Evolutionary conservation across 2,113 vertebrate genomes (phyloP), one percentile per base, ranked within the genome.

Genomic region (Kryptolebias marmoratus): DNA sequence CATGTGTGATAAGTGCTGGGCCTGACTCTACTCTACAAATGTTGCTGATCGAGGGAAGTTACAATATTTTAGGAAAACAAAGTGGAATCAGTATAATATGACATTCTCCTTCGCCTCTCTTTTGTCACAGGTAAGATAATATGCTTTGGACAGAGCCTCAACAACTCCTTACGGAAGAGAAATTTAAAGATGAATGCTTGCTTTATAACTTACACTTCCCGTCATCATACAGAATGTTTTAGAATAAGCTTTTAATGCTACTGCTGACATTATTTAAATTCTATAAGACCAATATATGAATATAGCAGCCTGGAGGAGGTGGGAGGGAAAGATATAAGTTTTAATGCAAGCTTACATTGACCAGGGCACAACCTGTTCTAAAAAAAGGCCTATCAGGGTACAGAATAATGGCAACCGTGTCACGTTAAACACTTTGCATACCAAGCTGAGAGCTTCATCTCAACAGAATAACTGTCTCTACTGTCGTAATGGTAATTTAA

Each of bases 141-240:
- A 57, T 86, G 84, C 85, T 82, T 80, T 91, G 87, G 90, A 94
- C 90, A 80, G 85, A 94, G 90, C 86, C 91, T 90, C 91, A 89
- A 87, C 91, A 85, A 66, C 90, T 90, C 87, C 77, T 87, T 69
- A 90, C 87, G 86, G 77, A 86, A 82, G 88, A 86, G 85, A 91
- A 86, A 91, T 91, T 87, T 92, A 79, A 88, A 90, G 83, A 93
- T 92, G 91, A 83, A 92, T 16, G 52, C 90, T 84, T 92, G 93
- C 86, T 87, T 94, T 94, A 94, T 91, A 90, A 93, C 91, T 91
- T 87, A 89, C 89, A 84, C 83, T 80, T 45, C 78, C 87, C 86
- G 83, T 87, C 64, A 13, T 60, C 70, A 48, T 59, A 11, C 55
- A 1, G 11, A 13, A 45, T 66, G 36, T 64, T 87, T 90, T 74